Evolutionary conservation across 2,888 invertebrate genomes (phyloP).

Genomic region (Philereme transversata): DNA sequence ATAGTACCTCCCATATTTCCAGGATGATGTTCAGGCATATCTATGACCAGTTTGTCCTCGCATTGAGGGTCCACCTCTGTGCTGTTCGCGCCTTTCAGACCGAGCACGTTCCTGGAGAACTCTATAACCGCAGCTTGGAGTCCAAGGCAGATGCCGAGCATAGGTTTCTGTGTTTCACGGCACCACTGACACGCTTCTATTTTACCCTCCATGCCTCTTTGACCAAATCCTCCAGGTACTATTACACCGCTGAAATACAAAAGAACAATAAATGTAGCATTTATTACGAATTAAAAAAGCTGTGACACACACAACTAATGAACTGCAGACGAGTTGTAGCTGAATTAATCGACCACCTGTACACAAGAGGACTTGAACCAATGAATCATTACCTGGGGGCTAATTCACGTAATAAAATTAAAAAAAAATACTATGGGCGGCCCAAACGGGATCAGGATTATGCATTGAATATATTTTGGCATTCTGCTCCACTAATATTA

Average conservation of each 20-base stretch:
- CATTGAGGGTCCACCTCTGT: conserved; percentile 92
- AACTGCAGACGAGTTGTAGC: too few species aligned
- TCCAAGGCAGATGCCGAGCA: conserved; percentile 98
- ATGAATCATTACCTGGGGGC: too few species aligned
- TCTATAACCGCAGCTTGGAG: conserved; percentile 98
- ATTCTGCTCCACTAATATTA: too few species aligned
- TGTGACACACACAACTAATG: too few species aligned
- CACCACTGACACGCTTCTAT: conserved; percentile 97
- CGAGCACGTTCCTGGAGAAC: conserved; percentile 93
- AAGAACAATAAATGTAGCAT: not conserved
- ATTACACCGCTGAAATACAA: conserved; percentile 89
- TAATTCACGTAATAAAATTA: too few species aligned
- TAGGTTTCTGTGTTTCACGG: conserved; percentile 94
- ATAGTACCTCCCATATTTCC: conserved; percentile 98
- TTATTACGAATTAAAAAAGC: too few species aligned
- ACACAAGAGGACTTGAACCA: too few species aligned
- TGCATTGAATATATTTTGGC: too few species aligned
- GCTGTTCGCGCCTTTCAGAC: conserved; percentile 90
- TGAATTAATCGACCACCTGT: too few species aligned
- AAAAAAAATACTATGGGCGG: too few species aligned
- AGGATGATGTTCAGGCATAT: conserved; percentile 99
- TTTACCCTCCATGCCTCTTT: conserved; percentile 97
- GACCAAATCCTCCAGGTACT: conserved; percentile 99
- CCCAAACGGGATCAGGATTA: too few species aligned
- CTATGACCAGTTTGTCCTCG: conserved; percentile 93